A percentile compares a stretch with the other conserved stretches of the same genome.
Evolutionary conservation across 2,888 invertebrate species (phyloP).

Genomic region (Orthosia cruda): DNA sequence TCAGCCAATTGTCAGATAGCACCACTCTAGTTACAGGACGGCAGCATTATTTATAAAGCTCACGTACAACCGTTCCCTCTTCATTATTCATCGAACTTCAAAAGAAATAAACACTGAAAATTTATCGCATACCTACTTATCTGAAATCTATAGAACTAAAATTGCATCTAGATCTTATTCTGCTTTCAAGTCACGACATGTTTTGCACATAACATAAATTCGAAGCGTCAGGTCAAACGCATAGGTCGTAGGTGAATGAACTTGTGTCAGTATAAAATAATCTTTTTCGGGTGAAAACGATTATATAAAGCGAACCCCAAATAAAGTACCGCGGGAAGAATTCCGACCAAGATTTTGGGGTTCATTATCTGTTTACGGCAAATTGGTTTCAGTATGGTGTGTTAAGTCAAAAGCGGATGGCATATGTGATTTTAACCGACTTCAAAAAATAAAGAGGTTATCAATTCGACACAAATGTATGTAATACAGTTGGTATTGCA

Average conservation of each 20-base stretch:
- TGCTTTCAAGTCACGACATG: slow-evolving; percentile 65
- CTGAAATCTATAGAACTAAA: slow-evolving; percentile 57
- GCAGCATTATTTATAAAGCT: slow-evolving; percentile 44
- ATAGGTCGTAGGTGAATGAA: slow-evolving; percentile 51
- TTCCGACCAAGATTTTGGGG: slow-evolving; percentile 67
- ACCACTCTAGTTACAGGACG: too few species aligned
- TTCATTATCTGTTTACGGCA: slow-evolving; percentile 80
- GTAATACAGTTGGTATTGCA: too few species aligned
- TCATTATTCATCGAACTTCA: slow-evolving; percentile 57
- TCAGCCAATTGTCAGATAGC: too few species aligned
- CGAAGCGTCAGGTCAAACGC: slow-evolving; percentile 53
- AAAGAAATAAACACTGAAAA: slow-evolving; percentile 61
- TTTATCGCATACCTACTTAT: slow-evolving; percentile 61
- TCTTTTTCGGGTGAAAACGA: slow-evolving; percentile 46
- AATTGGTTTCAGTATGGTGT: slow-evolving; percentile 63
- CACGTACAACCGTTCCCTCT: slow-evolving; percentile 51
- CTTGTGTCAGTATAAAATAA: slow-evolving; percentile 34
- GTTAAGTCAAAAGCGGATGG: slow-evolving; percentile 5
- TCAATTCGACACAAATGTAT: too few species aligned
- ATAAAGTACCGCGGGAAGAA: slow-evolving; percentile 70
- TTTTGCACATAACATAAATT: slow-evolving; percentile 59
- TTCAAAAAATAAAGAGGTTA: too few species aligned
- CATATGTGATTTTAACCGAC: too few species aligned
- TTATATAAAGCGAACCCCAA: slow-evolving; percentile 51
- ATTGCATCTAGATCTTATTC: slow-evolving; percentile 63